Conservation (phyloP, 2,888 invertebrate species). For the Cataglyphis albicans region DNA sequence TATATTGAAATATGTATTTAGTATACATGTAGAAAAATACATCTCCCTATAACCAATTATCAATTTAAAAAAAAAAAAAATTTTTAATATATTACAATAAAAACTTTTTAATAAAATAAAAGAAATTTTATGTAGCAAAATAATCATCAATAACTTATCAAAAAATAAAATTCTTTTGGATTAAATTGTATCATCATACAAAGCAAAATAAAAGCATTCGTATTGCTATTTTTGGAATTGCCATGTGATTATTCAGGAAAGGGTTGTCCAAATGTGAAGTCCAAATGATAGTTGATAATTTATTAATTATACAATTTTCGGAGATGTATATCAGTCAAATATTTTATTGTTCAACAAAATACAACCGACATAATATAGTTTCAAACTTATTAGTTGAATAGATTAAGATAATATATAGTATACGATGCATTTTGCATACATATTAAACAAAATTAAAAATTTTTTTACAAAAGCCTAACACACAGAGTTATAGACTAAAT, state of each 20-base stretch:
- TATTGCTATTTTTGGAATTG: background rate
- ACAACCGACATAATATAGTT: conserved; percentile 75
- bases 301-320: background rate
- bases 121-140: background rate
- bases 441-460: conserved; percentile 59
- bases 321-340: conserved; percentile 72
- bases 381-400: conserved; percentile 65
- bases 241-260: background rate
- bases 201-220: background rate
- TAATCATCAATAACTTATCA: background rate
- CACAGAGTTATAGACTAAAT: conserved; percentile 51
- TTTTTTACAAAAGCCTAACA: conserved; percentile 54
- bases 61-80: background rate
- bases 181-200: background rate
- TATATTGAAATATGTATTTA: conserved; percentile 50
- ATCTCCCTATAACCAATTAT: background rate
- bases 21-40: conserved; percentile 7
- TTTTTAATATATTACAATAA: background rate
- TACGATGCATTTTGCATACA: conserved; percentile 22
- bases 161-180: background rate
- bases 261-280: background rate
- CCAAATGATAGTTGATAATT: background rate
- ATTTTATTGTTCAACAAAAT: conserved; percentile 84
- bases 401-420: conserved; percentile 63
- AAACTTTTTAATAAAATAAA: background rate